Percentiles rank a stretch among this genome's conserved stretches.
These are phyloP conservation scores for Amorpha juglandis DNA, from an alignment of 2,888 invertebrate species.

Conservation along the genomic window DNA sequence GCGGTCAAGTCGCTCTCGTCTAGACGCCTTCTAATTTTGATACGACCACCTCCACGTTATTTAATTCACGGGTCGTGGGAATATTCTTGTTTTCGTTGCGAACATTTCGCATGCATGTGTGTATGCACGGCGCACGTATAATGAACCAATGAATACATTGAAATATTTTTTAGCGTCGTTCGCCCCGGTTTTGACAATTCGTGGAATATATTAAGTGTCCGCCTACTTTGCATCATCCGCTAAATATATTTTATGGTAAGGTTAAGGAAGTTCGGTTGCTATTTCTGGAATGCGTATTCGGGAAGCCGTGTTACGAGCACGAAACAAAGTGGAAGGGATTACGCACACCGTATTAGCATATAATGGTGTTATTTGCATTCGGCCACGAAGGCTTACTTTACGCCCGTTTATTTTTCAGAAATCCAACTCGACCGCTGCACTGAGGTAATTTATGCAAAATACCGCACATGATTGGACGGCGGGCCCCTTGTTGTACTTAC, in stretches of 20 bases:
- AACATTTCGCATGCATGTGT: background rate
- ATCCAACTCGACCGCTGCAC: conserved; percentile 67
- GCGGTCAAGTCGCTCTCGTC: conserved; percentile 61
- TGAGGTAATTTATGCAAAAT: conserved; percentile 79
- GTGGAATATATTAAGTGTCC: conserved; percentile 26
- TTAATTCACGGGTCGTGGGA: conserved; percentile 24
- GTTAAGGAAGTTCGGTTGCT: conserved; percentile 52
- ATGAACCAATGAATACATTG: conserved; percentile 5
- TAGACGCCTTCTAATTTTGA: conserved; percentile 60
- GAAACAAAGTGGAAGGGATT: conserved; percentile 66
- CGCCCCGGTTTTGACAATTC: conserved; percentile 27
- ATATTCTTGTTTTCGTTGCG: background rate
- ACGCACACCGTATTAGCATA: conserved; percentile 79
- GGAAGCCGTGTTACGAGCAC: conserved; percentile 60
- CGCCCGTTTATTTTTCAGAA: conserved; percentile 76
- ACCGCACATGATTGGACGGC: conserved; percentile 70
- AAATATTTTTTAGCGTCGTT: conserved; percentile 8
- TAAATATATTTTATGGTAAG: conserved; percentile 38
- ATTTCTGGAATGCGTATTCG: conserved; percentile 63
- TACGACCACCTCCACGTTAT: conserved; percentile 44
- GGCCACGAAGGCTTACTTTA: conserved; percentile 68
- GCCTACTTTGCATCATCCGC: conserved; percentile 30
- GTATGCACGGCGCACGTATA: background rate
- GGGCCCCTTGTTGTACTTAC: conserved; percentile 55
- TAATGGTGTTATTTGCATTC: conserved; percentile 81